Conservation (phyloP, 2,888 invertebrate genomes). For the Lycaena phlaeas region DNA sequence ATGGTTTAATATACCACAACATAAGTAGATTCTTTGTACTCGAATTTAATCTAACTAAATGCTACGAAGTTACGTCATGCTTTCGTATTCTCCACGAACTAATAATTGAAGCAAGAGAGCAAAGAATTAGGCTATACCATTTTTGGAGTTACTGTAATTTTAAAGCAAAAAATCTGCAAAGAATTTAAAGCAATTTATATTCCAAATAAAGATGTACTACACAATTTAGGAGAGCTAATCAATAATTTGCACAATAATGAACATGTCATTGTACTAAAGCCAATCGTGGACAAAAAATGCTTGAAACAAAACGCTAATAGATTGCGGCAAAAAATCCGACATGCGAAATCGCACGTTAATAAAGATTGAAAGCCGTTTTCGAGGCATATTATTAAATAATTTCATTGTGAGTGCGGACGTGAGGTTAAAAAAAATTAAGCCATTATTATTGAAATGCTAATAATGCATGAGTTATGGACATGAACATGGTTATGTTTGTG, state of each 20-base stretch:
- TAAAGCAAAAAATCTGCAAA: too few species aligned
- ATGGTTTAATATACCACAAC: too few species aligned
- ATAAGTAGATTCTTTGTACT: too few species aligned
- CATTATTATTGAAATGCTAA: too few species aligned
- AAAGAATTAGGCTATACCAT: too few species aligned
- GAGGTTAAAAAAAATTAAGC: not conserved
- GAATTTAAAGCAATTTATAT: slow-evolving; percentile 2
- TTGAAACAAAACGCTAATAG: slow-evolving; percentile 35
- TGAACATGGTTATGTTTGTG: too few species aligned
- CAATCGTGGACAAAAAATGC: slow-evolving; percentile 31
- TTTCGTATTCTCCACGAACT: too few species aligned
- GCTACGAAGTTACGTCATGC: too few species aligned
- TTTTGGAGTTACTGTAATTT: too few species aligned
- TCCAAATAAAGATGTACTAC: not conserved
- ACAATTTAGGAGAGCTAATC: not conserved
- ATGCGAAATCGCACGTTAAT: slow-evolving; percentile 42
- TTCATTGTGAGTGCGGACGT: slow-evolving; percentile 25
- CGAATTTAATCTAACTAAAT: too few species aligned
- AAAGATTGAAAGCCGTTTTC: slow-evolving; percentile 47
- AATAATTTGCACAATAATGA: slow-evolving; percentile 20
- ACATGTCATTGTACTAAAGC: slow-evolving; percentile 28
- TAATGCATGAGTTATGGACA: too few species aligned
- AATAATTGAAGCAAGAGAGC: too few species aligned
- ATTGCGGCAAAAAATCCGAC: slow-evolving; percentile 36
- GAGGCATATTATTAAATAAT: slow-evolving; percentile 57